Percentiles rank a stretch among this genome's conserved stretches.
phyloP scores from a whole-genome alignment of 2,888 invertebrate genomes.

The Tipula confusa region DNA sequence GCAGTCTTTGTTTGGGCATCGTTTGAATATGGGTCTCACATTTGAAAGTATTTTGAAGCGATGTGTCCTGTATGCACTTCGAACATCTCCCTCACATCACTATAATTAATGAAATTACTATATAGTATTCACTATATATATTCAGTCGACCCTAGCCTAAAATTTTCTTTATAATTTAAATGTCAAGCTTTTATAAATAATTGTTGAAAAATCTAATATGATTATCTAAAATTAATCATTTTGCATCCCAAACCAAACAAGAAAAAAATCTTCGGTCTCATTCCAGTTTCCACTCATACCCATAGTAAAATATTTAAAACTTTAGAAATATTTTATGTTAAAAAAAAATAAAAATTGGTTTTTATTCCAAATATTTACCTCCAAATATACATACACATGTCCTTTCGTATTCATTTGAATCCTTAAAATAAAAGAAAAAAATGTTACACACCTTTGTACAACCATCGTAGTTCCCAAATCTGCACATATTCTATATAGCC shows the following conservation, averaged over 20 bases:
- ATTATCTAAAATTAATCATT: conserved; percentile 20
- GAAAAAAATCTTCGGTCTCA: neutral
- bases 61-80: no score
- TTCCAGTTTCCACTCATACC: neutral
- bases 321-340: neutral
- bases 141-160: no score
- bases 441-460: neutral
- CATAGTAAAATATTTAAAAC: neutral
- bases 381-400: neutral
- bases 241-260: neutral
- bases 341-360: neutral
- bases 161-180: neutral
- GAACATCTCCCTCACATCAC: no score
- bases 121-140: no score
- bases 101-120: no score
- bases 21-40: no score
- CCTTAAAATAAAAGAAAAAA: neutral
- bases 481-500: neutral
- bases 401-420: neutral
- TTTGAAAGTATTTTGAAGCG: no score
- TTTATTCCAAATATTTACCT: conserved; percentile 20
- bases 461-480: no score
- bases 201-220: neutral
- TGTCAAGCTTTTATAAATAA: neutral
- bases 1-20: no score